A percentile compares a stretch with the other conserved stretches of the same genome.
These are phyloP conservation scores for Syrphus vitripennis DNA, from an alignment of 2,888 invertebrate species.

Conservation along the genomic window DNA sequence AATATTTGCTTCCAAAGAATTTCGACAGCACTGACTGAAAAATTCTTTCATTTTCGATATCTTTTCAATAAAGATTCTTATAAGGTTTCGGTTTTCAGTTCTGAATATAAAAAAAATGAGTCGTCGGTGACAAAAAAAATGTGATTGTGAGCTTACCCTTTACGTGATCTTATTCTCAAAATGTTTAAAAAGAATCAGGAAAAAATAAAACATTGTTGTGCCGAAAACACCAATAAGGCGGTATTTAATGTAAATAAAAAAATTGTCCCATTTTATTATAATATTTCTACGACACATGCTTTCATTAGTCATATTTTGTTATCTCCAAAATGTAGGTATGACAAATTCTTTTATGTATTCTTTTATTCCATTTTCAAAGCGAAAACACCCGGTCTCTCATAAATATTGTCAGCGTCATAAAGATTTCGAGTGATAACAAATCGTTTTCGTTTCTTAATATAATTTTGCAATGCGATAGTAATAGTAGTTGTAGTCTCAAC, in stretches of 20 bases:
- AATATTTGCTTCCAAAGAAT: too few relatives aligned
- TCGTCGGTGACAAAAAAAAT: too few relatives aligned
- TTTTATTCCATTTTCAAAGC: neutral
- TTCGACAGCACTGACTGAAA: too few relatives aligned
- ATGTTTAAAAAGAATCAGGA: too few relatives aligned
- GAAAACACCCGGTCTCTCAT: neutral
- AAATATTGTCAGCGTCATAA: neutral
- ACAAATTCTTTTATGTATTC: neutral
- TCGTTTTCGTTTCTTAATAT: neutral
- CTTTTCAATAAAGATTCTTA: too few relatives aligned
- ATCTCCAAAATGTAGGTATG: neutral
- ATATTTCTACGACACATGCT: neutral
- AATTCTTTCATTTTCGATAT: too few relatives aligned
- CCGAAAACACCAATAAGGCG: too few relatives aligned
- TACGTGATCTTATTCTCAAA: too few relatives aligned
- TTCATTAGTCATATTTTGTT: neutral
- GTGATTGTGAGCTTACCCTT: too few relatives aligned
- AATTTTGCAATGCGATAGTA: neutral
- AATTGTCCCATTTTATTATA: neutral
- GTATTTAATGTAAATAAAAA: neutral
- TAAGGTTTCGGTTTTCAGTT: too few relatives aligned
- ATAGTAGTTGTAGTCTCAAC: neutral
- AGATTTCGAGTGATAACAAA: neutral
- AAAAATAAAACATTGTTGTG: too few relatives aligned
- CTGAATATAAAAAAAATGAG: too few relatives aligned